phyloP scores from a whole-genome alignment of 2,888 invertebrate species.

The Machimus atricapillus region DNA sequence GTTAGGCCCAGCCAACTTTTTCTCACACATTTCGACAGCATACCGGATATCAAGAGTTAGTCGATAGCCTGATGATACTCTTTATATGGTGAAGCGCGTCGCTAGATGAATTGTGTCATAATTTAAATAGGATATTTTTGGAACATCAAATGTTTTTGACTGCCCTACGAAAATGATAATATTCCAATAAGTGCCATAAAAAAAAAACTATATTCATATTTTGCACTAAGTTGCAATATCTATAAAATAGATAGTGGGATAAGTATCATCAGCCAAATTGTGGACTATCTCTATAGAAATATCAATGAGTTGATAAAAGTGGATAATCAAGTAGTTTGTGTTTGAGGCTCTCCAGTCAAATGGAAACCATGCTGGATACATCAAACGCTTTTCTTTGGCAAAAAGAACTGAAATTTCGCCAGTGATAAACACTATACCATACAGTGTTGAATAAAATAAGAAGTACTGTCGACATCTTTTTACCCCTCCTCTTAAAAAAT shows the following conservation, averaged over 20 bases:
- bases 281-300: neutral
- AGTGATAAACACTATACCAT: neutral
- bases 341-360: constrained; percentile 8
- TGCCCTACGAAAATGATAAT: no score
- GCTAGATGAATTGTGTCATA: no score
- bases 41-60: no score
- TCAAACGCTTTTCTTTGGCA: neutral
- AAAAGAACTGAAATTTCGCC: neutral
- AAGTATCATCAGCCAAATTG: constrained; percentile 7
- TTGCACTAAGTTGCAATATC: neutral
- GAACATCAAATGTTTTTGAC: no score
- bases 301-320: neutral
- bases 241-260: neutral
- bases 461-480: neutral
- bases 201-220: no score
- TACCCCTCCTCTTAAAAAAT: neutral
- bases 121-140: no score
- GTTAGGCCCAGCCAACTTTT: no score
- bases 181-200: no score
- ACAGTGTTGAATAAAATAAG: neutral
- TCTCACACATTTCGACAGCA: no score
- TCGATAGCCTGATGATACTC: no score
- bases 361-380: constrained; percentile 30
- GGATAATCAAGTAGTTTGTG: neutral
- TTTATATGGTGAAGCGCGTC: no score